These are phyloP conservation scores for Spodoptera exigua DNA, from an alignment of 2,888 invertebrate species.

Conservation along the genomic window DNA sequence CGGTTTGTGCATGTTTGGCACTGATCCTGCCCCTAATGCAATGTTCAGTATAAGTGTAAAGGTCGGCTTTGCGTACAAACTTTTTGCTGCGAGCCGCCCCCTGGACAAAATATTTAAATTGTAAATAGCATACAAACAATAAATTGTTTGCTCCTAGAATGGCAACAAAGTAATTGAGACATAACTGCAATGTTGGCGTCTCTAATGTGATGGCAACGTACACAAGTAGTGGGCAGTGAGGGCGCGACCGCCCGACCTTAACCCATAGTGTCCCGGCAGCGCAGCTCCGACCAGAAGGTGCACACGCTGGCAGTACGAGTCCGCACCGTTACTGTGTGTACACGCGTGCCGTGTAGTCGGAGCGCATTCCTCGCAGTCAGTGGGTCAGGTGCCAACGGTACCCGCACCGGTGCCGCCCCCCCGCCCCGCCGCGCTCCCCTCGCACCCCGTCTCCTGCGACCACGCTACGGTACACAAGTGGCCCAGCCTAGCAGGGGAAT, in stretches of 20 bases:
- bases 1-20: too few species aligned
- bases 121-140: too few species aligned
- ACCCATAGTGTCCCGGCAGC: slow-evolving; percentile 21
- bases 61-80: too few species aligned
- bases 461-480: slow-evolving; percentile 51
- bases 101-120: too few species aligned
- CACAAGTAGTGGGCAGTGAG: neutral
- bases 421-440: slow-evolving; percentile 14
- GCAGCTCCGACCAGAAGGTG: slow-evolving; percentile 2
- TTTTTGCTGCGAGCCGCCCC: too few species aligned
- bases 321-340: slow-evolving; percentile 46
- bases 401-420: slow-evolving; percentile 67
- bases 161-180: too few species aligned
- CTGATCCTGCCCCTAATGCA: too few species aligned
- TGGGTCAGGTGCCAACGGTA: slow-evolving; percentile 78
- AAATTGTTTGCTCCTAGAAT: too few species aligned
- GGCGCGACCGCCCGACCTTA: slow-evolving; percentile 31
- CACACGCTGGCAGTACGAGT: too few species aligned
- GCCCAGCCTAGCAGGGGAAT: slow-evolving; percentile 15
- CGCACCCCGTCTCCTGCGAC: slow-evolving; percentile 18
- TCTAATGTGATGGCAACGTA: too few species aligned
- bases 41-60: too few species aligned
- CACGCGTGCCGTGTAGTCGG: slow-evolving; percentile 37
- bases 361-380: slow-evolving; percentile 64
- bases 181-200: too few species aligned